Conservation (phyloP, 2,113 vertebrate genomes). For the Macrotus californicus region DNA sequence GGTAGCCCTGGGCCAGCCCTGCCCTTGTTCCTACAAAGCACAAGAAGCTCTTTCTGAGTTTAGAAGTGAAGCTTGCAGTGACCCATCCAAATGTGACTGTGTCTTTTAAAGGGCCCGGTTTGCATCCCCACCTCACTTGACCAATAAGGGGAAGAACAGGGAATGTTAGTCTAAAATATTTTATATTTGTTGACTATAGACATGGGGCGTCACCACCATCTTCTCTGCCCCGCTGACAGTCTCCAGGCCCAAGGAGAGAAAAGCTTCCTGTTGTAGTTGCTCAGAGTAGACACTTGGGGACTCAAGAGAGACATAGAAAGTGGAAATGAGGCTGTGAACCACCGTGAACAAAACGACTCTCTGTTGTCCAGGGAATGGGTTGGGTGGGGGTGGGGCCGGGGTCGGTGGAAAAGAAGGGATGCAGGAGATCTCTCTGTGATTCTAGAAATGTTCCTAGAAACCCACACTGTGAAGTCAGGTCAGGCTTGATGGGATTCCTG, state of each 20-base stretch:
- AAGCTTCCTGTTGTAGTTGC: not conserved
- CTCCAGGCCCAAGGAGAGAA: not conserved
- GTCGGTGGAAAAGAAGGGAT: not conserved
- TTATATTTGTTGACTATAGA: not conserved
- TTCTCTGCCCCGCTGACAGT: not conserved
- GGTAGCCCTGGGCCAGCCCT: not conserved
- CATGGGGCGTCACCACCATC: not conserved
- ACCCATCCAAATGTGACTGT: not conserved
- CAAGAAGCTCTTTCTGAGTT: not conserved
- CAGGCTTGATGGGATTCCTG: not conserved
- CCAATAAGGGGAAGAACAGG: not conserved
- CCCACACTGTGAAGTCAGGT: not conserved
- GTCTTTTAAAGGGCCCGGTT: not conserved
- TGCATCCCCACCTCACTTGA: not conserved
- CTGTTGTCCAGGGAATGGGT: not conserved
- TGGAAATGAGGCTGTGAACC: not conserved
- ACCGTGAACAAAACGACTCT: not conserved
- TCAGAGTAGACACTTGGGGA: not conserved
- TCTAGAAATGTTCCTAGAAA: not conserved
- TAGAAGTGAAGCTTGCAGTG: not conserved
- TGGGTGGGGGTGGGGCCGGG: not conserved
- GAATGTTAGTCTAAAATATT: not conserved
- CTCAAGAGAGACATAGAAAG: not conserved
- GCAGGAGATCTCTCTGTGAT: not conserved
- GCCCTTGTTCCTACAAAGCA: not conserved